Evolutionary conservation across 2,797 vertebrate genomes (phyloP), one percentile per base, ranked within the genome.

Genomic region (Coreius guichenoti): DNA sequence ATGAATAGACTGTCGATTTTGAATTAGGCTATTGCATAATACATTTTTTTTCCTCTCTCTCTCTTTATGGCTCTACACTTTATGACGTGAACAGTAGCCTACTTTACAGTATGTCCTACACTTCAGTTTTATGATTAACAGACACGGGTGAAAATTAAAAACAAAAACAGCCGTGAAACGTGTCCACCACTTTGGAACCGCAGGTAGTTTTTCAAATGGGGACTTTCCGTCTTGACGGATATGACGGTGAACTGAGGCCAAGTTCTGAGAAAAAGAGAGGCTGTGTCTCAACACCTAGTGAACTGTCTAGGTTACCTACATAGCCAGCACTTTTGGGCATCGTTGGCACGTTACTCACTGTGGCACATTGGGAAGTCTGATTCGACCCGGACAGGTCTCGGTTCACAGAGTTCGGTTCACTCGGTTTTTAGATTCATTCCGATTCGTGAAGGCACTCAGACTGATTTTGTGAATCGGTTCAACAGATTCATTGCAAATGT

Each of bases 181-280:
- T 33, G 54, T 61, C 36, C 54, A 33, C 56, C 43, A 36, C 11
- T n/a, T 3, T n/a, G 45, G 70, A 74, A 74, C 49, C 49, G 29
- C 70, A 61, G 45, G 63, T 67, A 63, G 36, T 58, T 85, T 85
- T 58, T 45, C 58, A 56, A 11, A 61, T 12, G 12, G 89, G 89
- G 85, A 84, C 85, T 87, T 89, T 89, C 87, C 88, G 74, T 21
- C 19, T 33, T 31, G 26, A 67, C 86, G 75, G 79, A 81, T 63
- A 14, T 77, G 83, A 80, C 67, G 36, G 14, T 56, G 43, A 82
- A 26, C 49, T 43, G 5, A 13, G 13, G 43, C 26, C 65, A 78
- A 69, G 17, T 82, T 86, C 80, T 74, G 16, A 81, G 86, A 75
- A 69, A 31, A 7, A 43, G 11, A 29, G 23, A 13, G 72, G 17